Conservation (phyloP, 1,140 invertebrate genomes). For the Potamilus streckersoni region DNA sequence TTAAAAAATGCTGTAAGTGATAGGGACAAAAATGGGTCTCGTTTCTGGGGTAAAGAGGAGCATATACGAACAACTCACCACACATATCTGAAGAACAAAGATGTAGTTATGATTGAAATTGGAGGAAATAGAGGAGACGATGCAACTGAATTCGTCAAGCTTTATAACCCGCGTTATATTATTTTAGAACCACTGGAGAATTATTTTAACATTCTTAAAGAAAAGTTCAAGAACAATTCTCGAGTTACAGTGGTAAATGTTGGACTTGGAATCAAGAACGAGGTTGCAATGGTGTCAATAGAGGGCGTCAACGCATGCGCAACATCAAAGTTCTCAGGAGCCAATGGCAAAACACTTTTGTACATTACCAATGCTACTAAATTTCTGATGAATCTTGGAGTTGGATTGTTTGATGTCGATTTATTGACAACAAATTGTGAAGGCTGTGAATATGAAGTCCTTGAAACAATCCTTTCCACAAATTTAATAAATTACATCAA, state of each 20-base stretch:
- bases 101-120: no score
- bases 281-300: slow-evolving; percentile 12
- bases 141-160: slow-evolving; percentile 21
- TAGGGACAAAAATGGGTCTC: no score
- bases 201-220: slow-evolving; percentile 15
- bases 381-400: slow-evolving; percentile 19
- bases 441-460: no score
- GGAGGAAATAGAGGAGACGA: background rate
- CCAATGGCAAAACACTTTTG: background rate
- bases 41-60: no score
- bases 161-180: slow-evolving; percentile 16
- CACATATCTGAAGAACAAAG: no score
- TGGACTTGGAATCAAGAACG: slow-evolving; percentile 18
- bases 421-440: no score
- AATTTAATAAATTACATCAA: background rate
- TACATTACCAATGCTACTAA: slow-evolving; percentile 15
- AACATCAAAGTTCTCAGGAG: slow-evolving; percentile 28
- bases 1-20: background rate
- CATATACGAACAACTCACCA: no score
- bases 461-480: no score
- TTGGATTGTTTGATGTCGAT: background rate
- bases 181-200: slow-evolving; percentile 20
- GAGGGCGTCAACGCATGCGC: slow-evolving; percentile 28
- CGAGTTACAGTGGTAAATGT: slow-evolving; percentile 17
- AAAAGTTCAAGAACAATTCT: slow-evolving; percentile 22